phyloP scores from a whole-genome alignment of 2,797 vertebrate genomes.

The Sebastes matsubarae region DNA sequence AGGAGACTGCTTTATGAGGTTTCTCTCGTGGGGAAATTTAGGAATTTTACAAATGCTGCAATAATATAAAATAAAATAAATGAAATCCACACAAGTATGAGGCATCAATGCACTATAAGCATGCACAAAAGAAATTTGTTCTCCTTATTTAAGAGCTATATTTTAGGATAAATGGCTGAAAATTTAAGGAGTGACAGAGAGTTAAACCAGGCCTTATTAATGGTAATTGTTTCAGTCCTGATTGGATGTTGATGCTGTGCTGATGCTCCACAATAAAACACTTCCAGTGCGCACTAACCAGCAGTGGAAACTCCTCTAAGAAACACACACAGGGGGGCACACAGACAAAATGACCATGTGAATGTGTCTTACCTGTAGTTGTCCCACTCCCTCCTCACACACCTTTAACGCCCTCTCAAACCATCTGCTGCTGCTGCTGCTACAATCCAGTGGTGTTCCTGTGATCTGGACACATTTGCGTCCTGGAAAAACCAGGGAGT shows the following conservation, averaged over 20 bases:
- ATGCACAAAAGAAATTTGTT: too few relatives aligned
- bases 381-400: conserved; percentile 83
- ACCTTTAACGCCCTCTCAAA: conserved; percentile 80
- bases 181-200: too few relatives aligned
- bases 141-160: too few relatives aligned
- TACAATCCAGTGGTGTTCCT: conserved; percentile 76
- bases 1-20: too few relatives aligned
- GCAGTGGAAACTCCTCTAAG: not conserved
- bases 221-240: not conserved
- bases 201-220: too few relatives aligned
- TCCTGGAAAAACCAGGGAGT: conserved; percentile 18
- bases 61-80: too few relatives aligned
- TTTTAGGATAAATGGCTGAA: too few relatives aligned
- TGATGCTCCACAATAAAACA: not conserved
- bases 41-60: too few relatives aligned
- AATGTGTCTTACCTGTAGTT: conserved; percentile 66
- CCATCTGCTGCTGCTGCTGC: conserved; percentile 70
- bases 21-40: too few relatives aligned
- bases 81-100: too few relatives aligned
- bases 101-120: too few relatives aligned
- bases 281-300: not conserved
- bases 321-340: not conserved
- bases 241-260: not conserved
- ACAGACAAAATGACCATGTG: not conserved
- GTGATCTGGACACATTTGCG: conserved; percentile 59